These are phyloP conservation scores for Ara ararauna DNA, from an alignment of 2,797 vertebrate species.

Conservation along the genomic window DNA sequence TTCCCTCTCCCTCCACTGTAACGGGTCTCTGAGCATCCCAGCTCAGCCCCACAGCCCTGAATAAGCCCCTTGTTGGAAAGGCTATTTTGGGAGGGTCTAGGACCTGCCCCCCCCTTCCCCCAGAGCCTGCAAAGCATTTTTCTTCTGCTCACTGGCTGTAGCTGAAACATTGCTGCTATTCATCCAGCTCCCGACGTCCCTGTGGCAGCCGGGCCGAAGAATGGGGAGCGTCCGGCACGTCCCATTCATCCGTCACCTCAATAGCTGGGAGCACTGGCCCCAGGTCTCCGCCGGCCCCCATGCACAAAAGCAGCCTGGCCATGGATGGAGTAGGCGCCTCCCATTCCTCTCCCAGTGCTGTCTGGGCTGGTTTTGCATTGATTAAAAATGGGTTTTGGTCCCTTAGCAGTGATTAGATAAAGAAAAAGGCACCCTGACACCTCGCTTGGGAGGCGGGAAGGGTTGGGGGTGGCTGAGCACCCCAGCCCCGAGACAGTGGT, in stretches of 20 bases:
- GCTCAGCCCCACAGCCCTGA: not conserved
- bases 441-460: not conserved
- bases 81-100: slow-evolving; percentile 37
- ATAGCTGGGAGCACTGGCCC: slow-evolving; percentile 7
- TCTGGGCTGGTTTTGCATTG: slow-evolving; percentile 27
- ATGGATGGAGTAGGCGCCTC: not conserved
- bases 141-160: slow-evolving; percentile 1
- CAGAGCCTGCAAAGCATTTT: not conserved
- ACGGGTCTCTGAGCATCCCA: not conserved
- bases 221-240: slow-evolving; percentile 52
- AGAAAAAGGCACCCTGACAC: not conserved
- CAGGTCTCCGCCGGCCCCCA: slow-evolving; percentile 2
- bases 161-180: slow-evolving; percentile 68
- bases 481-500: not conserved
- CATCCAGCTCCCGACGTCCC: slow-evolving; percentile 15
- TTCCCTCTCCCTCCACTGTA: fast-evolving
- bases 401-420: not conserved
- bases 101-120: slow-evolving; percentile 15
- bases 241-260: slow-evolving; percentile 75
- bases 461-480: not conserved
- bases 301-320: slow-evolving; percentile 43
- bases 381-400: slow-evolving; percentile 1
- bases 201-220: not conserved
- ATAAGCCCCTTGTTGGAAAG: slow-evolving; percentile 61
- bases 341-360: not conserved